Conservation (phyloP, 2,113 vertebrate species). For the Lasiurus borealis region DNA sequence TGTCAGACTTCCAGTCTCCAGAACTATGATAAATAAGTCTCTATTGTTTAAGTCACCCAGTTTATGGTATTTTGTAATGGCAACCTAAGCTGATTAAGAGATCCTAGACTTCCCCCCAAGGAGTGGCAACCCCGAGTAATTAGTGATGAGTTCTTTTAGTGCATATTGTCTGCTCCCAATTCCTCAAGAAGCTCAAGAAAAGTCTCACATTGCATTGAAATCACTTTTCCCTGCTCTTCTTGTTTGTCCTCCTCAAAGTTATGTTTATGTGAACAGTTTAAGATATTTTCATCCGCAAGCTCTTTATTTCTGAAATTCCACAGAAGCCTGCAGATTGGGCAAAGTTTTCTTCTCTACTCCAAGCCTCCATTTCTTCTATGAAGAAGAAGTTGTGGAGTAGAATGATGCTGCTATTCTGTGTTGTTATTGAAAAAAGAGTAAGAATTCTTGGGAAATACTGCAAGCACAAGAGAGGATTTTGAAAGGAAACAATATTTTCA, state of each 20-base stretch:
- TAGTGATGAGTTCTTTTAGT: background rate
- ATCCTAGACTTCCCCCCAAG: background rate
- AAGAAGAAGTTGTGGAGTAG: background rate
- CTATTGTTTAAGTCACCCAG: background rate
- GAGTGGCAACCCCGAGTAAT: background rate
- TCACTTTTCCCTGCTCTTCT: conserved; percentile 9
- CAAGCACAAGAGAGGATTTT: background rate
- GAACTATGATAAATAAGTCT: conserved; percentile 3
- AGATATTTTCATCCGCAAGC: background rate
- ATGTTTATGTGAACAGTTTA: conserved; percentile 41
- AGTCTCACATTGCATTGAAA: conserved; percentile 51
- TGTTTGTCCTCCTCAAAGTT: conserved; percentile 28
- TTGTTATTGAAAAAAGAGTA: background rate
- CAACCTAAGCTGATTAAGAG: background rate
- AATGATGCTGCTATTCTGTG: background rate
- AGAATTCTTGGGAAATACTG: background rate
- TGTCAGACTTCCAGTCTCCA: background rate
- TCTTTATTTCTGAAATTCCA: conserved; percentile 36
- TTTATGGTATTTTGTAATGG: conserved; percentile 24
- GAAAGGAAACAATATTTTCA: conserved; percentile 34
- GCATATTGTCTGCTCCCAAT: background rate
- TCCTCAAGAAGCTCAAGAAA: conserved; percentile 20
- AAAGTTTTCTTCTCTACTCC: conserved; percentile 29
- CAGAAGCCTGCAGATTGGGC: background rate
- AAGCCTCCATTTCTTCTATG: background rate